phyloP scores from a whole-genome alignment of 37 sponge, comb jelly and placozoan genomes.

The Aplysina aerophoba region DNA sequence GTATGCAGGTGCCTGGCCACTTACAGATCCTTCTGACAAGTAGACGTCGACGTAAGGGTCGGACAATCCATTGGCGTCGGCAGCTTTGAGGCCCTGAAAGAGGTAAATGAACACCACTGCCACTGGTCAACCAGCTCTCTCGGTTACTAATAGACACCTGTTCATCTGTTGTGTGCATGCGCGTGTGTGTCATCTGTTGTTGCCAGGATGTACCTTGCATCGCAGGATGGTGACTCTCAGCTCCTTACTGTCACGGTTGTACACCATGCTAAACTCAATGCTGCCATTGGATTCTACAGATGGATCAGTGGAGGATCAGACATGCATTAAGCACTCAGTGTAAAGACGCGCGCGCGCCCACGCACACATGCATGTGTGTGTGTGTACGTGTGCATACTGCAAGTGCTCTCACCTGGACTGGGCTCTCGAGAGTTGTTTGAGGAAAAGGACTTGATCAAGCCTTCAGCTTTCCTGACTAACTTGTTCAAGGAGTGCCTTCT shows the following conservation, averaged over 20 bases:
- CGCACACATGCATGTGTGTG: too few relatives aligned
- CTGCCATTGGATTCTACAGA: not conserved
- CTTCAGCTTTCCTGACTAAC: not conserved
- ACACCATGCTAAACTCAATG: slow-evolving; percentile 11
- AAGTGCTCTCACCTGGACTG: not conserved
- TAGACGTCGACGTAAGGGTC: slow-evolving; percentile 20
- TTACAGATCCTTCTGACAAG: slow-evolving; percentile 13
- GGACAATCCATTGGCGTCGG: slow-evolving; percentile 12
- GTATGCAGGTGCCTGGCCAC: too few relatives aligned
- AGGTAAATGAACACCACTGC: not conserved
- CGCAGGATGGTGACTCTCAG: not conserved
- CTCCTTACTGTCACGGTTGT: not conserved
- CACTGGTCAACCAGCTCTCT: too few relatives aligned
- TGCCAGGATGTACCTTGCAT: slow-evolving; percentile 2
- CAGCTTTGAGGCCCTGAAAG: slow-evolving; percentile 1
- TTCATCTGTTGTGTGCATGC: not conserved
- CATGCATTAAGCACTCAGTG: too few relatives aligned
- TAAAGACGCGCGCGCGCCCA: too few relatives aligned
- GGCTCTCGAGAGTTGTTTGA: not conserved
- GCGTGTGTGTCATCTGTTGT: not conserved
- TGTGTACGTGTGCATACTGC: too few relatives aligned
- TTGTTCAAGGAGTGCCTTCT: not conserved
- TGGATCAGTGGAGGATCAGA: not conserved
- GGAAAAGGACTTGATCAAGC: not conserved
- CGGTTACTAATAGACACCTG: too few relatives aligned